phyloP scores from a whole-genome alignment of 1,140 invertebrate species.

The Muscidifurax raptorellus region DNA sequence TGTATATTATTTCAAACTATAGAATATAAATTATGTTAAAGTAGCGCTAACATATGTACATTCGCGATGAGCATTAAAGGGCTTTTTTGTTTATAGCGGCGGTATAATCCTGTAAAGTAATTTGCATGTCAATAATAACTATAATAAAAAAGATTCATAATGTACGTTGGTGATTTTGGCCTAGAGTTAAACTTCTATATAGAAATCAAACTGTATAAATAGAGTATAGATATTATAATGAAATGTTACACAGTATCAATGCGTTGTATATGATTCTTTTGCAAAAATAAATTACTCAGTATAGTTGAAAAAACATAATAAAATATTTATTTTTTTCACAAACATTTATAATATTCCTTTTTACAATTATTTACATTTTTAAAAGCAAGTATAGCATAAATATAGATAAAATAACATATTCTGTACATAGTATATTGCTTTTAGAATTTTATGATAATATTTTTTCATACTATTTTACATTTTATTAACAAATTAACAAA shows the following conservation, averaged over 20 bases:
- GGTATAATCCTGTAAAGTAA: conserved; percentile 45
- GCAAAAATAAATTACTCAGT: conserved; percentile 41
- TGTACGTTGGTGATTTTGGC: conserved; percentile 42
- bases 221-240: conserved; percentile 42
- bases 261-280: conserved; percentile 47
- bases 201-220: conserved; percentile 46
- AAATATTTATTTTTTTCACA: conserved; percentile 48
- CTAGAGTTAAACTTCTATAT: conserved; percentile 41
- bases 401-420: neutral
- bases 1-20: conserved; percentile 41
- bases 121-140: conserved; percentile 25
- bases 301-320: conserved; percentile 45
- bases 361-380: conserved; percentile 42
- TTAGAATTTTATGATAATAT: neutral
- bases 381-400: neutral
- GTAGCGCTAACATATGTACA: conserved; percentile 35
- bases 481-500: conserved; percentile 35
- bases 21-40: conserved; percentile 3
- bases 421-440: neutral
- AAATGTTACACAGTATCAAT: conserved; percentile 44
- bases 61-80: conserved; percentile 15
- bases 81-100: conserved; percentile 33
- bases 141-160: conserved; percentile 39
- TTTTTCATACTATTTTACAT: neutral
- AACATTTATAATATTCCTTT: neutral